Evolutionary conservation across 2,888 invertebrate genomes (phyloP).

Genomic region (Orchesellides sinensis): DNA sequence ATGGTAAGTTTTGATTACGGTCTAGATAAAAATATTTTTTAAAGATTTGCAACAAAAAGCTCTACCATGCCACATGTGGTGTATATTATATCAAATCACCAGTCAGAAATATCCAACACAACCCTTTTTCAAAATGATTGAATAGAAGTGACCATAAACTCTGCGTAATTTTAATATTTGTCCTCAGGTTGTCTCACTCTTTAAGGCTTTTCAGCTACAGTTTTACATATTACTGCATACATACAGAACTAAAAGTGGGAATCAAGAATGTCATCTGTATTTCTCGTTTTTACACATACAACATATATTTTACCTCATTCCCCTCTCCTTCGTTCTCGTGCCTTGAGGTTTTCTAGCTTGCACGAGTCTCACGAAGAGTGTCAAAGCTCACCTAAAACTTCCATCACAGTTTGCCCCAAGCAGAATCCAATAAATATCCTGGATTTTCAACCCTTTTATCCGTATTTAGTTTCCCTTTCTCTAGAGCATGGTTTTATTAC

Average conservation of each 20-base stretch:
- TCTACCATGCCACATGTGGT: background rate
- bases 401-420: slow-evolving; percentile 46
- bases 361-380: slow-evolving; percentile 32
- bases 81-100: background rate
- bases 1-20: slow-evolving; percentile 7
- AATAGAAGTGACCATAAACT: slow-evolving; percentile 21
- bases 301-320: slow-evolving; percentile 8
- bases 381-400: slow-evolving; percentile 38
- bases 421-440: slow-evolving; percentile 54
- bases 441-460: slow-evolving; percentile 39
- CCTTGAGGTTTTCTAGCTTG: background rate
- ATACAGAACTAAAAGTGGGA: background rate
- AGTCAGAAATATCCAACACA: background rate
- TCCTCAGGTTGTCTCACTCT: slow-evolving; percentile 44
- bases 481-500: too few species aligned
- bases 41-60: background rate
- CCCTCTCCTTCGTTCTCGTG: background rate
- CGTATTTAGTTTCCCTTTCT: slow-evolving; percentile 21
- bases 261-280: slow-evolving; percentile 30
- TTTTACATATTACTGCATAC: background rate
- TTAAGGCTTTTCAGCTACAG: background rate
- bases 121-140: slow-evolving; percentile 40
- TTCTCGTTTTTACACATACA: background rate
- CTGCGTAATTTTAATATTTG: slow-evolving; percentile 35
- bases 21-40: slow-evolving; percentile 11